A percentile compares a stretch with the other conserved stretches of the same genome.
These are phyloP conservation scores for Heliocidaris tuberculata DNA, from an alignment of 35 echinoderm and acorn worm species.

Conservation along the genomic window DNA sequence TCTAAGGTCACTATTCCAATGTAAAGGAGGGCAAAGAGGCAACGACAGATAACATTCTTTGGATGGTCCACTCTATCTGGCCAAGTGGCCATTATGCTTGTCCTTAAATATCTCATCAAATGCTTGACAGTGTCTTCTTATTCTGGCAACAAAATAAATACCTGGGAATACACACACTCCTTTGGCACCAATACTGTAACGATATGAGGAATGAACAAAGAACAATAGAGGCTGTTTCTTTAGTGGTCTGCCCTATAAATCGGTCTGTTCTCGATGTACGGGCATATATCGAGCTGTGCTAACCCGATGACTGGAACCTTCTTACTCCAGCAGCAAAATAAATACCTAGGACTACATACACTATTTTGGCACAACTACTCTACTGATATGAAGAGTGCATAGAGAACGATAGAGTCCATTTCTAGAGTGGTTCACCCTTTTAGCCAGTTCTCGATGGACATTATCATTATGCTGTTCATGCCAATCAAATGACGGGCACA, in stretches of 20 bases:
- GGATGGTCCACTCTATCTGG: conserved; percentile 76
- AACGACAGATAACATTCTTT: conserved; percentile 56
- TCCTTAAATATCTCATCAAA: no score
- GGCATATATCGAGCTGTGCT: no score
- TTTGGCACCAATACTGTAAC: conserved; percentile 66
- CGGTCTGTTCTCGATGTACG: conserved; percentile 83
- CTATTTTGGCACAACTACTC: background rate
- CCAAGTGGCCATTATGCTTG: conserved; percentile 65
- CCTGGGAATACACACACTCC: conserved; percentile 22
- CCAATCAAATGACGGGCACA: conserved; percentile 43
- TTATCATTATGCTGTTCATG: no score
- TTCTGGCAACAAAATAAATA: background rate
- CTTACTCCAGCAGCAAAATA: no score
- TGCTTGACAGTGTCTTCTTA: no score
- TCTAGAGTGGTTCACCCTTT: conserved; percentile 71
- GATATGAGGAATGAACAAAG: conserved; percentile 75
- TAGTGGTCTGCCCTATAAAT: conserved; percentile 85
- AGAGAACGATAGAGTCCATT: conserved; percentile 41
- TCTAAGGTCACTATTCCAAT: background rate
- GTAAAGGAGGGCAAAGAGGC: conserved; percentile 56
- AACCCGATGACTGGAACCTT: no score
- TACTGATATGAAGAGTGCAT: conserved; percentile 58
- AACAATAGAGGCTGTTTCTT: conserved; percentile 78
- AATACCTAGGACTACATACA: no score
- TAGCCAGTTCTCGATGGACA: no score